A percentile compares a stretch with the other conserved stretches of the same genome.
Conservation (phyloP, 2,113 vertebrate species). For the Tetrao urogallus region DNA sequence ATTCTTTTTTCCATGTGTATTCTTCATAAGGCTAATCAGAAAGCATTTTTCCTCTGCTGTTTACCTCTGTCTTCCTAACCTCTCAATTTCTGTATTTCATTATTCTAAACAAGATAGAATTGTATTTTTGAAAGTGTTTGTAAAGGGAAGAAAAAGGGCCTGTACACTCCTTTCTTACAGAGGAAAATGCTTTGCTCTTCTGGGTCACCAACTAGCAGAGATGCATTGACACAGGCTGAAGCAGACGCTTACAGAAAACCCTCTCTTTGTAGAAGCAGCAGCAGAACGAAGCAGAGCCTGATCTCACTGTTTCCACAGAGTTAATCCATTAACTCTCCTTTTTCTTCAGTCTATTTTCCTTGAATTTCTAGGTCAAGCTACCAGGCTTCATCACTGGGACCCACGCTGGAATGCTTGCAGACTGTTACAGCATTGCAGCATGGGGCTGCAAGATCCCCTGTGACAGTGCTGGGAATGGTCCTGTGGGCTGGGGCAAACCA, state of each 20-base stretch:
- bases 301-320: background rate
- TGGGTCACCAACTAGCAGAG: conserved; percentile 11
- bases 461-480: background rate
- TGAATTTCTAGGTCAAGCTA: conserved; percentile 46
- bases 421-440: background rate
- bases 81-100: background rate
- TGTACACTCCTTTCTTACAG: background rate
- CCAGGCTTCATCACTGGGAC: background rate
- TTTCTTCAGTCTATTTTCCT: conserved; percentile 6
- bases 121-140: background rate
- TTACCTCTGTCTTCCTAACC: conserved; percentile 11
- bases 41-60: conserved; percentile 13
- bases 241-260: conserved; percentile 22
- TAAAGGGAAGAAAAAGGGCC: background rate
- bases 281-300: background rate
- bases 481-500: background rate
- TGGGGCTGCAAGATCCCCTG: background rate
- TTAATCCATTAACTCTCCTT: conserved; percentile 41
- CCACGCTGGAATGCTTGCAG: background rate
- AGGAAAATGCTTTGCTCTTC: conserved; percentile 2
- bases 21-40: background rate
- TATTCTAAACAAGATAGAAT: background rate
- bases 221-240: background rate
- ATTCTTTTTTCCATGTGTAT: background rate
- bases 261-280: conserved; percentile 9